Conservation (phyloP, 64 coral and sea anemone genomes). For the Platygyra sinensis region DNA sequence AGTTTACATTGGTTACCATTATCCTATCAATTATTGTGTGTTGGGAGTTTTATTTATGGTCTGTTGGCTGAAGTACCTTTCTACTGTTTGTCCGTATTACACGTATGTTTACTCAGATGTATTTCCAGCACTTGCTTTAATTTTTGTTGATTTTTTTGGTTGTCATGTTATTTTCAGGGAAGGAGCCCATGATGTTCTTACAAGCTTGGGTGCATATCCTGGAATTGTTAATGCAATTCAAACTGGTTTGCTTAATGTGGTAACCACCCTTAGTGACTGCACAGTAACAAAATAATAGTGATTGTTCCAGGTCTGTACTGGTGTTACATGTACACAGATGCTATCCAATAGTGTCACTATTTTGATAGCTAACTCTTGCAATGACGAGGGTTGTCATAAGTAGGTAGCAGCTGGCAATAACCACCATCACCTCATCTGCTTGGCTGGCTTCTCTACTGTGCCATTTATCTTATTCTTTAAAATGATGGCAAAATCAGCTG, state of each 20-base stretch:
- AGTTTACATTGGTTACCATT: no score
- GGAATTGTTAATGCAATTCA: constrained; percentile 63
- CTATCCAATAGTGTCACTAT: no score
- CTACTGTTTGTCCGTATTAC: not conserved
- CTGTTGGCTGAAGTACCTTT: no score
- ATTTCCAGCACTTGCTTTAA: not conserved
- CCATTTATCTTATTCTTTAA: no score
- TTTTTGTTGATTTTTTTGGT: not conserved
- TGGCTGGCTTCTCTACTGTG: no score
- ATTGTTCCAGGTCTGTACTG: not conserved
- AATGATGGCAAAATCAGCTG: no score
- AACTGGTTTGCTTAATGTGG: constrained; percentile 55
- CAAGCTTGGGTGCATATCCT: constrained; percentile 41
- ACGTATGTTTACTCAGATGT: not conserved
- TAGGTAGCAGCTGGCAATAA: no score
- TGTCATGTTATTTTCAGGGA: constrained; percentile 26
- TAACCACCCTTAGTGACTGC: constrained; percentile 52
- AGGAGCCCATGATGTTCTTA: constrained; percentile 66
- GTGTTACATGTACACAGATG: not conserved
- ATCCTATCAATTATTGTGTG: no score
- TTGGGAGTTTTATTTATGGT: no score
- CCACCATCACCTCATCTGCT: no score
- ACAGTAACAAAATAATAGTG: constrained; percentile 2
- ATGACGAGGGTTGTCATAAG: no score
- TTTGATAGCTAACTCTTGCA: no score